phyloP scores from a whole-genome alignment of 2,888 invertebrate species.

The Chymomyza fuscimana region DNA sequence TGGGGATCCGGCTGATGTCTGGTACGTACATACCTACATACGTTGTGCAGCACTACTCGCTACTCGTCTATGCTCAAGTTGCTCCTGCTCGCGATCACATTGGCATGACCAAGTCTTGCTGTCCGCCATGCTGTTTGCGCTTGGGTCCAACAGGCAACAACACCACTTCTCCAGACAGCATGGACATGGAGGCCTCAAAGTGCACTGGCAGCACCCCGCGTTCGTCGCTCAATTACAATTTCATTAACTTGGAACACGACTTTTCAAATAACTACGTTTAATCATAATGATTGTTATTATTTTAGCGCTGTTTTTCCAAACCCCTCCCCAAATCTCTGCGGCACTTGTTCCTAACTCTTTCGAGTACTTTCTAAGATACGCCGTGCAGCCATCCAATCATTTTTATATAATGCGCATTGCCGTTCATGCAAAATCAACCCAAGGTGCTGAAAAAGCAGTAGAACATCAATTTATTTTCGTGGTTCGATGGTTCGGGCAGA shows the following conservation, averaged over 20 bases:
- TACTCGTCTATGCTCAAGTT: slow-evolving; percentile 33
- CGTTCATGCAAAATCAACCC: slow-evolving; percentile 38
- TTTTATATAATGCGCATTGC: slow-evolving; percentile 43
- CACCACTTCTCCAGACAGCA: slow-evolving; percentile 32
- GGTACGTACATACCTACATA: background rate
- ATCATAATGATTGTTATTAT: slow-evolving; percentile 80
- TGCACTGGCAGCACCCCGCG: slow-evolving; percentile 50
- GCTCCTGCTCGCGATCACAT: slow-evolving; percentile 42
- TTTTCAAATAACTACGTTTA: slow-evolving; percentile 79
- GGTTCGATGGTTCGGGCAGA: slow-evolving; percentile 23
- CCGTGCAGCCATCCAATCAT: slow-evolving; percentile 34
- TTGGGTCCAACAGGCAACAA: slow-evolving; percentile 41
- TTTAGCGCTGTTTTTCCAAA: slow-evolving; percentile 37
- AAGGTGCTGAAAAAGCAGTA: slow-evolving; percentile 66
- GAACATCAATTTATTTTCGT: slow-evolving; percentile 57
- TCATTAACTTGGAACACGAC: slow-evolving; percentile 80
- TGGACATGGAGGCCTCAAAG: slow-evolving; percentile 9
- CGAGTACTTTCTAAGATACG: slow-evolving; percentile 50
- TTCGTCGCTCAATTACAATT: slow-evolving; percentile 80
- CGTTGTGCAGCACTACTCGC: slow-evolving; percentile 14
- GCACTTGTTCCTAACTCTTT: background rate
- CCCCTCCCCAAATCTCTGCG: background rate
- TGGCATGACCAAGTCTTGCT: slow-evolving; percentile 1
- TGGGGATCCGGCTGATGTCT: slow-evolving; percentile 10
- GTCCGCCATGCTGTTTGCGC: slow-evolving; percentile 42